Evolutionary conservation across 1,140 invertebrate genomes (phyloP).

Genomic region (Diorhabda sublineata): DNA sequence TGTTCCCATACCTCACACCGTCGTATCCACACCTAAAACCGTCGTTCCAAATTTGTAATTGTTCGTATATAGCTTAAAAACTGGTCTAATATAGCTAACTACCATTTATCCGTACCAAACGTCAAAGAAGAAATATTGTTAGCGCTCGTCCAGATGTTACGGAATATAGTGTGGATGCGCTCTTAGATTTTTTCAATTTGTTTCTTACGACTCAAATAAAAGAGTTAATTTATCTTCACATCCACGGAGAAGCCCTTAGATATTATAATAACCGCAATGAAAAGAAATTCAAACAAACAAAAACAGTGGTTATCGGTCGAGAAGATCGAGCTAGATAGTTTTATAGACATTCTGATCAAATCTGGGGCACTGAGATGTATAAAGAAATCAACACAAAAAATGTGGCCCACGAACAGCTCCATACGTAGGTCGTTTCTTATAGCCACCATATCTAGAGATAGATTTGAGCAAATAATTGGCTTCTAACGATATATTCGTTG

Average conservation of each 20-base stretch:
- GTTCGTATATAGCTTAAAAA: too few relatives aligned
- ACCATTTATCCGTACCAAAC: too few relatives aligned
- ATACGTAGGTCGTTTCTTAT: slow-evolving; percentile 22
- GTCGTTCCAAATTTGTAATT: too few relatives aligned
- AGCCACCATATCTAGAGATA: slow-evolving; percentile 19
- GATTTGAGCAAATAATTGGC: slow-evolving; percentile 19
- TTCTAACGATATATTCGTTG: too few relatives aligned
- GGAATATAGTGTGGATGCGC: slow-evolving; percentile 18
- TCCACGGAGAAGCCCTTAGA: slow-evolving; percentile 18
- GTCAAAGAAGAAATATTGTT: too few relatives aligned
- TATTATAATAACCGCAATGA: slow-evolving; percentile 21
- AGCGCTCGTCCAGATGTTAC: slow-evolving; percentile 18
- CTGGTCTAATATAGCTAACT: too few relatives aligned
- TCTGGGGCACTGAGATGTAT: slow-evolving; percentile 22
- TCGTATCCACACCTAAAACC: too few relatives aligned
- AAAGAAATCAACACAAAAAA: slow-evolving; percentile 25
- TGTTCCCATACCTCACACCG: too few relatives aligned
- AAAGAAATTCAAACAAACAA: slow-evolving; percentile 14
- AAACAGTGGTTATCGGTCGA: slow-evolving; percentile 14
- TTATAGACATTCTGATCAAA: slow-evolving; percentile 17
- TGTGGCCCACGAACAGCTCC: slow-evolving; percentile 22
- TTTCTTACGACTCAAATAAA: slow-evolving; percentile 17
- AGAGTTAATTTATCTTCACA: slow-evolving; percentile 15
- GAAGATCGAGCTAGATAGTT: slow-evolving; percentile 22
- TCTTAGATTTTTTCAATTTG: slow-evolving; percentile 21